These are phyloP conservation scores for Eidolon dupreanum DNA, from an alignment of 2,797 vertebrate species.

Conservation along the genomic window DNA sequence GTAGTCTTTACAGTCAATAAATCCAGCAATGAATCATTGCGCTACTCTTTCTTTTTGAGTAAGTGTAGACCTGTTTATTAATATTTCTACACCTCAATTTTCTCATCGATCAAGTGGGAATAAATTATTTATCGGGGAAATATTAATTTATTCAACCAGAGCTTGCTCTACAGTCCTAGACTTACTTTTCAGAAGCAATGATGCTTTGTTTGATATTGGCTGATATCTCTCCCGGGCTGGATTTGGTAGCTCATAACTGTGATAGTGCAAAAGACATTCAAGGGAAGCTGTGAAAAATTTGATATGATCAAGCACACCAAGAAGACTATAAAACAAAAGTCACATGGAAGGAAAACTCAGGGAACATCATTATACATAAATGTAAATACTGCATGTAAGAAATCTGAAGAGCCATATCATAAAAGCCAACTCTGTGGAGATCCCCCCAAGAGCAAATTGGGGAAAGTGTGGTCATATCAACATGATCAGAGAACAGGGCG, in stretches of 20 bases:
- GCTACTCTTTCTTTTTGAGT: background rate
- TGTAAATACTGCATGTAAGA: background rate
- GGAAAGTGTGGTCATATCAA: background rate
- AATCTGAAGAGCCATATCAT: background rate
- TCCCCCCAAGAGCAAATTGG: background rate
- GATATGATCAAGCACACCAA: background rate
- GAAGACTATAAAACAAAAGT: background rate
- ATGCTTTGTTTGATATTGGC: background rate
- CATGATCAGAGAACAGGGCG: background rate
- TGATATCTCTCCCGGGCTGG: background rate
- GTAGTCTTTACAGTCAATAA: background rate
- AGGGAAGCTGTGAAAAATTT: background rate
- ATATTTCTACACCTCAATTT: background rate
- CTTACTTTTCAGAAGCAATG: background rate
- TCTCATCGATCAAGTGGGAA: background rate
- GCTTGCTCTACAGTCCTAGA: background rate
- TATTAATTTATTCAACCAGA: background rate
- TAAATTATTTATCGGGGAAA: background rate
- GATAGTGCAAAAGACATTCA: background rate
- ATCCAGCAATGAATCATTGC: too few relatives aligned
- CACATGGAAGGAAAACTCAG: background rate
- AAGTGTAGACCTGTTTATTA: background rate
- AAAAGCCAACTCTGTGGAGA: background rate
- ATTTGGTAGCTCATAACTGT: background rate
- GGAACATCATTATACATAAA: background rate